These are phyloP conservation scores for Hemicordylus capensis DNA, from an alignment of 2,113 vertebrate species.

Conservation along the genomic window DNA sequence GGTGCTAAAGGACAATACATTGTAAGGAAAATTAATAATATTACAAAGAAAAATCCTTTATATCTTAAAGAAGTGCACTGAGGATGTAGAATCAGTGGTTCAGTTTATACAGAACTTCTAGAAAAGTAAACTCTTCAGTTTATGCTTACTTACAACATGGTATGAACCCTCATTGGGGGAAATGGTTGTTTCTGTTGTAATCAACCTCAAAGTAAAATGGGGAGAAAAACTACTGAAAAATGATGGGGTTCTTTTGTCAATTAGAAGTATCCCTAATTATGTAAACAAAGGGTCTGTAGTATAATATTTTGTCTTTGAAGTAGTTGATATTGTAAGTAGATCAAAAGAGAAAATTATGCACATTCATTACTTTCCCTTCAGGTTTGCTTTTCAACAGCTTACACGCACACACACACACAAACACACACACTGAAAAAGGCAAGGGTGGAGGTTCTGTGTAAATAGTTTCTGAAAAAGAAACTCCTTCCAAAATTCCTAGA, in stretches of 20 bases:
- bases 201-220: neutral
- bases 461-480: neutral
- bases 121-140: neutral
- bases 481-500: no score
- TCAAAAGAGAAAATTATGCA: neutral
- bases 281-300: no score
- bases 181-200: neutral
- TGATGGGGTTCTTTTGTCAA: neutral
- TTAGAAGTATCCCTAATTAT: neutral
- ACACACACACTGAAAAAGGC: neutral
- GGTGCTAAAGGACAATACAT: slow-evolving; percentile 28
- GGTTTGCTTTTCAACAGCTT: neutral
- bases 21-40: slow-evolving; percentile 46
- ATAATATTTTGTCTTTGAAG: neutral
- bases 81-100: slow-evolving; percentile 46
- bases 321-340: neutral
- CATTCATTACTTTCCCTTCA: neutral
- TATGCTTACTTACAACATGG: neutral
- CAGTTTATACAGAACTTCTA: neutral
- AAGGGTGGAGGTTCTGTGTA: neutral
- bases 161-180: neutral
- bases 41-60: slow-evolving; percentile 26
- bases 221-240: neutral
- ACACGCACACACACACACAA: neutral
- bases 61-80: slow-evolving; percentile 51